Percentiles rank a stretch among this genome's conserved stretches.
Conservation (phyloP, 2,888 invertebrate genomes). For the Neoascia interrupta region DNA sequence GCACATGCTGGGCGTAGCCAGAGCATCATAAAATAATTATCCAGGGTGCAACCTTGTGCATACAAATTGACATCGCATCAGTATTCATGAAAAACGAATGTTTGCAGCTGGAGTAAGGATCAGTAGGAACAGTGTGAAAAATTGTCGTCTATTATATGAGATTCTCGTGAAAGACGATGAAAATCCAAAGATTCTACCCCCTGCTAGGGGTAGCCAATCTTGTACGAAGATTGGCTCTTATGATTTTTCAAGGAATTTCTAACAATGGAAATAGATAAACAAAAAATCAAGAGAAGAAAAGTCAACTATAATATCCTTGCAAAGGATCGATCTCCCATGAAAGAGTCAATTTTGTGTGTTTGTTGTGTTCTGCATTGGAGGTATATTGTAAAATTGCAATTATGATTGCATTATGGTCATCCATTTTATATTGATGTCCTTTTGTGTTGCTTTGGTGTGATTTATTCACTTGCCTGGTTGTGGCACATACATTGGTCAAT, state of each 20-base stretch:
- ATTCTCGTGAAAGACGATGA: constrained; percentile 30
- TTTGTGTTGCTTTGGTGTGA: too few species aligned
- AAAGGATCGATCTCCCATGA: constrained; percentile 28
- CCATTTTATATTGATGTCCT: constrained; percentile 10
- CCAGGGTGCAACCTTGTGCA: constrained; percentile 30
- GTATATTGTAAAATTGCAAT: constrained; percentile 57
- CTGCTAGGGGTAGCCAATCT: constrained; percentile 9
- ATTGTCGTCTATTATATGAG: constrained; percentile 18
- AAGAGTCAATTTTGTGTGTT: constrained; percentile 6
- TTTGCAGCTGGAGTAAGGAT: background rate
- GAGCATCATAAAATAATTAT: constrained; percentile 40
- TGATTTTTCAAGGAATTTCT: constrained; percentile 29
- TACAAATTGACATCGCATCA: background rate
- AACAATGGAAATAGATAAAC: background rate
- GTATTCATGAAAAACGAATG: background rate
- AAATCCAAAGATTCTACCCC: constrained; percentile 16
- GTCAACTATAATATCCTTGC: background rate
- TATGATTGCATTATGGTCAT: constrained; percentile 59
- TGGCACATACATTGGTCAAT: constrained; percentile 47
- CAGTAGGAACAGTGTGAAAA: constrained; percentile 39
- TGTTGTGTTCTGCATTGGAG: too few species aligned
- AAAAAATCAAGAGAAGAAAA: constrained; percentile 2
- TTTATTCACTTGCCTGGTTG: too few species aligned
- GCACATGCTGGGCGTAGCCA: constrained; percentile 19
- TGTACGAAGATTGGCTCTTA: constrained; percentile 14